phyloP scores from a whole-genome alignment of 2,113 vertebrate species.

The Anseranas semipalmata region DNA sequence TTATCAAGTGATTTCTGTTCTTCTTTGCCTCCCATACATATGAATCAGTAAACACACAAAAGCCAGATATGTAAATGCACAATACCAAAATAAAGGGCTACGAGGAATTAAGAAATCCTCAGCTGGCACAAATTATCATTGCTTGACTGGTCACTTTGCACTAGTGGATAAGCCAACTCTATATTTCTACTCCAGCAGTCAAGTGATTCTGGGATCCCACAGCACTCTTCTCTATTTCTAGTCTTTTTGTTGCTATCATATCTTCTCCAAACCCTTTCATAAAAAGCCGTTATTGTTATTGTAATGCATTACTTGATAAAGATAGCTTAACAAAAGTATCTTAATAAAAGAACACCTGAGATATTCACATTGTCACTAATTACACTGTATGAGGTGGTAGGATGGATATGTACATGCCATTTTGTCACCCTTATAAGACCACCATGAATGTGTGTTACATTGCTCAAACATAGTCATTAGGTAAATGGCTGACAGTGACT shows the following conservation, averaged over 20 bases:
- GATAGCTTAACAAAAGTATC: neutral
- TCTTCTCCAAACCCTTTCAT: neutral
- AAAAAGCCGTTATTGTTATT: neutral
- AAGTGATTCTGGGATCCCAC: neutral
- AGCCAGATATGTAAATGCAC: neutral
- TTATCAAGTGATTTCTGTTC: neutral
- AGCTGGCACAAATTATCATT: neutral
- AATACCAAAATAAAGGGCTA: neutral
- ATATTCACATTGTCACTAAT: neutral
- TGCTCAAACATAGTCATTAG: neutral
- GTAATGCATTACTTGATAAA: neutral
- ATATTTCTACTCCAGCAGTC: neutral
- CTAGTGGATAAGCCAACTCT: neutral
- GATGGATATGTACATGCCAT: neutral
- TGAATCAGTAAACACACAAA: neutral
- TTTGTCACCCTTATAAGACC: neutral
- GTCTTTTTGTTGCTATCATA: neutral
- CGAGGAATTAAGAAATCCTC: neutral
- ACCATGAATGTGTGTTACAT: neutral
- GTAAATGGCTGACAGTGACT: slow-evolving; percentile 13
- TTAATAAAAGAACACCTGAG: neutral
- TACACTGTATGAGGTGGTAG: neutral
- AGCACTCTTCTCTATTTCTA: neutral
- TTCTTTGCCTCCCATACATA: neutral
- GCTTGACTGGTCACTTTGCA: neutral